Evolutionary conservation across 2,797 vertebrate species (phyloP), one percentile per base, ranked within the genome.

Genomic region (Chelon auratus): DNA sequence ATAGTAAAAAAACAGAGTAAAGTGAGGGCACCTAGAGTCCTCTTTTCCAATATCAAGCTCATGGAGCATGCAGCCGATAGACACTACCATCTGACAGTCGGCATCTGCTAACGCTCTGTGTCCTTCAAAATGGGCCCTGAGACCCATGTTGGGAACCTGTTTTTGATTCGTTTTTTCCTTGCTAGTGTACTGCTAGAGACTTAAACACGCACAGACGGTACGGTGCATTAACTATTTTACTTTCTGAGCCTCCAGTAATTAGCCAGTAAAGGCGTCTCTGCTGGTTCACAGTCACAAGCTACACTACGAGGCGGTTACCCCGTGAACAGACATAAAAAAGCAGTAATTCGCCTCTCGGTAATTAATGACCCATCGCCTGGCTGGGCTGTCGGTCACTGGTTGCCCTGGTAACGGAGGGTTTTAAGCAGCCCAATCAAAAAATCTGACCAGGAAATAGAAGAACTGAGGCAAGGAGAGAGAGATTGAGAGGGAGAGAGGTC

Each of bases 281-380:
- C 36, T 74, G 81, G 63, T 62, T 76, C 61, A 2, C 65, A 62
- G 57, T 67, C 72, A 65, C 54, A 73, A 3, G 52, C 64, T n/a
- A 52, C 67, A 61, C 57, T 0, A 62, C 50, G 30, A 8, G 30
- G 62, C 12, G 10, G 74, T 75, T 79, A 48, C 56, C 58, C 64
- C 43, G 82, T 68, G 78, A 84, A 48, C 81, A 53, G 42, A 33
- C 30, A 33, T 11, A 53, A 54, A 50, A 56, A 78, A 77, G 30
- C 64, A 14, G 54, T 65, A 76, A 56, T 63, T 77, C 71, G 36
- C 53, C 77, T 68, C 63, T 20, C 61, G 18, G 80, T 70, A 68
- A 68, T 81, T 81, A 89, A 89, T 72, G 85, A 69, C 39, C 75
- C 52, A 5, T 30, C 8, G 60, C 43, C 30, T 30, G 60, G 51